These are phyloP conservation scores for Amphiprion clarkii DNA, from an alignment of 2,797 vertebrate genomes.

Conservation along the genomic window DNA sequence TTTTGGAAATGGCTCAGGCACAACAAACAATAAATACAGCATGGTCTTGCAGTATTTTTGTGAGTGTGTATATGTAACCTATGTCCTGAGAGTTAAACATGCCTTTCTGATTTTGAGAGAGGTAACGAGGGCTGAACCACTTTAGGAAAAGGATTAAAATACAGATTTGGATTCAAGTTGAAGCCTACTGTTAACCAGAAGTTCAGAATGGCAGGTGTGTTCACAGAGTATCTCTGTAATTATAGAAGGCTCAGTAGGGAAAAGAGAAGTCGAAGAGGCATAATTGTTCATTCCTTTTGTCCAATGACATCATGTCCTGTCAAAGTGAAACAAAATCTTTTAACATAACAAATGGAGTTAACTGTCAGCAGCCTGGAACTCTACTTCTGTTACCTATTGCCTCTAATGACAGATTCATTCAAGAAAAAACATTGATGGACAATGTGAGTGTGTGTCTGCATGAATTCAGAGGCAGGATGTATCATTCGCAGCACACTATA, in stretches of 20 bases:
- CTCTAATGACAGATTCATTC: constrained; percentile 65
- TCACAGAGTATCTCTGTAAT: constrained; percentile 27
- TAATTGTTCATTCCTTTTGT: constrained; percentile 53
- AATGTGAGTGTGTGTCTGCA: constrained; percentile 42
- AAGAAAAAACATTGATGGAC: constrained; percentile 36
- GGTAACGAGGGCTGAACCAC: constrained; percentile 11
- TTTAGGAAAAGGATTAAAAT: constrained; percentile 25
- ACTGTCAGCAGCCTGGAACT: constrained; percentile 57
- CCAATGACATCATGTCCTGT: constrained; percentile 78
- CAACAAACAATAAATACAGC: constrained; percentile 56
- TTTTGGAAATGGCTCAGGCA: constrained; percentile 62
- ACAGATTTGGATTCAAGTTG: constrained; percentile 14
- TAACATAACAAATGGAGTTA: constrained; percentile 74
- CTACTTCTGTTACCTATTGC: constrained; percentile 51
- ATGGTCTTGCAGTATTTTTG: constrained; percentile 4
- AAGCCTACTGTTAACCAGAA: constrained; percentile 21
- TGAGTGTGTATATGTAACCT: constrained; percentile 2
- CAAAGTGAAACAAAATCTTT: constrained; percentile 77
- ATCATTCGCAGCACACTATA: constrained; percentile 62
- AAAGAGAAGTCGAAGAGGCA: constrained; percentile 55
- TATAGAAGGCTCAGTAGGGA: constrained; percentile 34
- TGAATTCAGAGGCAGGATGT: constrained; percentile 43
- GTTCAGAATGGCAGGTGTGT: constrained; percentile 52
- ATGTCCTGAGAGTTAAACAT: constrained; percentile 7
- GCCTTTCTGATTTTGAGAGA: constrained; percentile 16